A percentile compares a stretch with the other conserved stretches of the same genome.
Evolutionary conservation across 2,888 invertebrate genomes (phyloP).

Genomic region (Atethmia centrago): DNA sequence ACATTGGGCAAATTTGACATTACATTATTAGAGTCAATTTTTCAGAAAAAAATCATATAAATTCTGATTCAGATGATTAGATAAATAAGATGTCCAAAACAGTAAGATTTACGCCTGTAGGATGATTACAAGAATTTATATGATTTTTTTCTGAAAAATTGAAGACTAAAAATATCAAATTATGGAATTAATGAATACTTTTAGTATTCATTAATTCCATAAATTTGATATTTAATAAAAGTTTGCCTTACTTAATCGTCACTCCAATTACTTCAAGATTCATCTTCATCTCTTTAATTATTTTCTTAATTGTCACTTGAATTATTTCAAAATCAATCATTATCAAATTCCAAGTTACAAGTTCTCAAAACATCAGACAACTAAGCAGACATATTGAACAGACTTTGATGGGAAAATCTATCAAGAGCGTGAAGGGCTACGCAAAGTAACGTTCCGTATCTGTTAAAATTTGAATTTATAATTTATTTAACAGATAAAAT

Average conservation of each 20-base stretch:
- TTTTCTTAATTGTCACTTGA: constrained; percentile 39
- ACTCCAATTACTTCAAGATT: constrained; percentile 31
- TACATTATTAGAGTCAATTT: too few species aligned
- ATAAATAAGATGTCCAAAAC: too few species aligned
- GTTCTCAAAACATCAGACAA: constrained; percentile 14
- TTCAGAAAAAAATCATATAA: too few species aligned
- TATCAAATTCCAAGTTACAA: constrained; percentile 5
- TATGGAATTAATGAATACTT: too few species aligned
- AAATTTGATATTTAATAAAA: constrained; percentile 13
- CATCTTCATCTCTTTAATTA: constrained; percentile 31
- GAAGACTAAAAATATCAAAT: too few species aligned
- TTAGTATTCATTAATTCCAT: constrained; percentile 18
- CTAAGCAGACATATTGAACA: constrained; percentile 13
- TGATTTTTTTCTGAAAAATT: too few species aligned
- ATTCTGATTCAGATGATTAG: too few species aligned
- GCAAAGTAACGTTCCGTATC: background rate
- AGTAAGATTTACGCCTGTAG: too few species aligned
- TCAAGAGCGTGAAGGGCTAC: background rate
- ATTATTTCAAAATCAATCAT: constrained; percentile 35
- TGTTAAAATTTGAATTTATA: too few species aligned
- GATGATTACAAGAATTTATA: too few species aligned
- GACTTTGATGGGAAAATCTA: constrained; percentile 23
- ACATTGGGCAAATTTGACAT: too few species aligned
- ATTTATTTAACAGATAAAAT: too few species aligned
- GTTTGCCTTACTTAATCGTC: background rate